Evolutionary conservation across 1,140 invertebrate genomes (phyloP).

Genomic region (Bombus sylvicola): DNA sequence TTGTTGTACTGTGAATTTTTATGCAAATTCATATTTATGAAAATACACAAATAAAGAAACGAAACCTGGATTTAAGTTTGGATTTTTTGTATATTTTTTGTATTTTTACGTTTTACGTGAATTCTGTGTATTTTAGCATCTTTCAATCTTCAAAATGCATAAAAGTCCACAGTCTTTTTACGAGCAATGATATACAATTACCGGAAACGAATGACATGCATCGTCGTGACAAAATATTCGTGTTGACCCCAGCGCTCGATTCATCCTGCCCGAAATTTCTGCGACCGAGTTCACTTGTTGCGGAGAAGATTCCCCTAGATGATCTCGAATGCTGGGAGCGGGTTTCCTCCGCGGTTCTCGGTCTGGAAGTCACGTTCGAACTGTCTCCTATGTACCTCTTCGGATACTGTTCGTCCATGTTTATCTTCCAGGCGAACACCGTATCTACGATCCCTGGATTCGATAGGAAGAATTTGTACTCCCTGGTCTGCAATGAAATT

Average conservation of each 20-base stretch:
- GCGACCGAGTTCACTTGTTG: neutral
- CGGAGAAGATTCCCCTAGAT: slow-evolving; percentile 44
- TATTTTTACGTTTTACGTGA: no score
- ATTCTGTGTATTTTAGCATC: no score
- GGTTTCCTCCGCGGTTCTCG: neutral
- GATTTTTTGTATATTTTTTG: no score
- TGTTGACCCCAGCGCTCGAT: neutral
- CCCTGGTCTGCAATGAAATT: slow-evolving; percentile 53
- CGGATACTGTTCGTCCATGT: slow-evolving; percentile 70
- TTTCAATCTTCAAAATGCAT: no score
- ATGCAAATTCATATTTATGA: neutral
- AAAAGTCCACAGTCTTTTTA: no score
- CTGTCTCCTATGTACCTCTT: slow-evolving; percentile 14
- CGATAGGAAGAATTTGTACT: slow-evolving; percentile 56
- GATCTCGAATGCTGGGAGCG: slow-evolving; percentile 33
- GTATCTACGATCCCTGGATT: slow-evolving; percentile 68
- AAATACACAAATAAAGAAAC: no score
- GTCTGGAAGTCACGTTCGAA: neutral
- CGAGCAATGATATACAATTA: neutral
- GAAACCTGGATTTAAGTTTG: no score
- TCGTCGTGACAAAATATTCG: neutral
- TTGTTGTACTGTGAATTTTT: no score
- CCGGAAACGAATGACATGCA: neutral
- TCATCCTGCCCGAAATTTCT: neutral
- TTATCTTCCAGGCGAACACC: slow-evolving; percentile 68